Evolutionary conservation across 2,797 vertebrate species (phyloP), one percentile per base, ranked within the genome.

Genomic region (Allenopithecus nigroviridis): DNA sequence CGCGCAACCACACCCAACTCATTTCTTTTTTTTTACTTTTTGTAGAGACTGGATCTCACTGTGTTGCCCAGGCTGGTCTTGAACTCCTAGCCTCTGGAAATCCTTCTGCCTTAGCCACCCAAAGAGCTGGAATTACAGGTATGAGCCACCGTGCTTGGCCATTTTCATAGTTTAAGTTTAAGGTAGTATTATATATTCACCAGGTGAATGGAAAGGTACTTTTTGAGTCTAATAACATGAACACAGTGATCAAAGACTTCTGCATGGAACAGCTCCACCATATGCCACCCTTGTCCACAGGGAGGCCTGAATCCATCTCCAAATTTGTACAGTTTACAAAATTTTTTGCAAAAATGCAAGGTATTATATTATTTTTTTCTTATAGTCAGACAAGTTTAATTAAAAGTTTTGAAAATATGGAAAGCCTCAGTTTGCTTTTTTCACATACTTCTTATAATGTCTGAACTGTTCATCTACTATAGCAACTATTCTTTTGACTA

Each of bases 1-100:
- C 1, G 9, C 0, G 0, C n/a, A 10, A 70, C n/a, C n/a, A 70
- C n/a, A 36, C 19, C 2, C 17, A 22, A 36, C 68, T 70, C 36
- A 36, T 21, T 70, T 39, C n/a, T 70, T 64, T 68, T 70, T 70
- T 70, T 70, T n/a, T n/a, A 11, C 9, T 70, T 36, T 70, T 70
- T 36, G 19, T 70, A 36, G 68, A 36, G n/a, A 70, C 19, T 19
- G 8, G 68, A 36, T 21, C 68, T 36, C 4, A 1, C 19, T 70
- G 21, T 36, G n/a, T 70, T 70, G 64, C n/a, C 68, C 33, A 70
- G 68, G 19, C 68, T 70, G n/a, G 68, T 70, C 68, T 70, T 36
- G n/a, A 70, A 70, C n/a, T 70, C 68, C 68, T n/a, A 22, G 61
- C 30, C 30, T 68, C 61, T 19, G 61, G 16, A 16, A 68, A 68